Evolutionary conservation across 2,113 vertebrate species (phyloP), one percentile per base, ranked within the genome.

Genomic region (Epinephelus lanceolatus): DNA sequence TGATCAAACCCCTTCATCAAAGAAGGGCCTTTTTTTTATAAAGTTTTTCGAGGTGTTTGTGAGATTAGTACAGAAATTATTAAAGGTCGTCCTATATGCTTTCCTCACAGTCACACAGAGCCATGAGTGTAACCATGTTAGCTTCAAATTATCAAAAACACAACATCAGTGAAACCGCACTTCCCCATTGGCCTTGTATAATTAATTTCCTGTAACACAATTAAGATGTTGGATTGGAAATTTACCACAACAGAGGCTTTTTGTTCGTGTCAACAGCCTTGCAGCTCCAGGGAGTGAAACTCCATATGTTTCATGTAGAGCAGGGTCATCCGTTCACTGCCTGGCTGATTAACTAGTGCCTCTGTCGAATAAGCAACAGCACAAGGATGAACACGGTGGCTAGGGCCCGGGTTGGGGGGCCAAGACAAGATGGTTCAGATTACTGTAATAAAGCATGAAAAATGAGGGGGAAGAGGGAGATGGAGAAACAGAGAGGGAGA

Each of bases 381-480:
- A 81, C 45, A n/a, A 61, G 51, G 78, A 80, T 76, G 79, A 61
- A 70, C 70, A 83, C 69, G 69, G 68, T 30, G 62, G 76, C 77
- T 3, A 40, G n/a, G 71, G 69, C 49, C 78, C 23, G 49, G 40
- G 56, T 71, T 55, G 74, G 86, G 30, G 84, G 71, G 81, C 75
- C 1, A 4, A 71, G 84, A 71, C 80, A 47, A 90, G 91, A 94
- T 92, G 88, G 89, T 83, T 79, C 49, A 82, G 93, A 93, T 94
- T 93, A 93, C 84, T 84, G 78, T 90, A 89, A 93, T 91, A 91
- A 91, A 88, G 83, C 88, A 84, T 84, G 91, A 90, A 89, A 92
- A 92, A 90, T 84, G 73, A 88, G 78, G 65, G 79, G 67, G 81
- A 71, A 62, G 57, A 21, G 69, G n/a, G 74, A 78, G 78, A 80